Conservation (phyloP, 2,888 invertebrate genomes). For the Lithophane semibrunnea region DNA sequence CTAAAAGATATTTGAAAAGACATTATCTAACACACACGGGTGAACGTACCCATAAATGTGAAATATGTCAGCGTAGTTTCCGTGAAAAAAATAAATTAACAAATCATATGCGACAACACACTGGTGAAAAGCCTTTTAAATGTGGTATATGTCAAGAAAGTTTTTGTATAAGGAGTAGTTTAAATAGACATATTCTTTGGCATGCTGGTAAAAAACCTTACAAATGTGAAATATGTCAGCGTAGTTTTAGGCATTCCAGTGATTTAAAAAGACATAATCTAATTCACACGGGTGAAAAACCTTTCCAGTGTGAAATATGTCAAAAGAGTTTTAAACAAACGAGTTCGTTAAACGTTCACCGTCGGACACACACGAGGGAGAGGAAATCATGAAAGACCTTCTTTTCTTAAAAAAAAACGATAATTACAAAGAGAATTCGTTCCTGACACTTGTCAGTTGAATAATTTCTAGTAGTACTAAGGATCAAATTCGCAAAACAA, state of each 20-base stretch:
- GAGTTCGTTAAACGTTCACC: background rate
- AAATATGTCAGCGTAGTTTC: constrained; percentile 6
- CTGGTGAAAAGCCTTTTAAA: constrained; percentile 15
- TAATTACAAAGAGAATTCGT: no score
- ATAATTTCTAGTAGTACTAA: no score
- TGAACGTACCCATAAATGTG: background rate
- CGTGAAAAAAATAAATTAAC: background rate
- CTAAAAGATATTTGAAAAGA: background rate
- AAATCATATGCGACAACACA: constrained; percentile 5
- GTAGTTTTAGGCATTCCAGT: background rate
- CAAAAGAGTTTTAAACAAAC: constrained; percentile 4
- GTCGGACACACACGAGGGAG: background rate
- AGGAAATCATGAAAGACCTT: background rate
- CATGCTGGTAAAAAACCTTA: background rate
- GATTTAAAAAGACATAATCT: constrained; percentile 5
- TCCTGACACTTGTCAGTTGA: no score
- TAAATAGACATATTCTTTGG: background rate
- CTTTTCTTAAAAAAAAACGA: no score
- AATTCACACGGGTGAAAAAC: constrained; percentile 17
- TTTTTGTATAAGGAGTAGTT: background rate
- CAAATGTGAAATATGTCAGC: constrained; percentile 7
- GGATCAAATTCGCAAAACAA: no score
- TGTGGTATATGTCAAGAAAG: constrained; percentile 7
- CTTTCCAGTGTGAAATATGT: constrained; percentile 12
- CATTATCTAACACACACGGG: background rate